Conservation (phyloP, 2,888 invertebrate species). For the Nipponacmea schrenckii region DNA sequence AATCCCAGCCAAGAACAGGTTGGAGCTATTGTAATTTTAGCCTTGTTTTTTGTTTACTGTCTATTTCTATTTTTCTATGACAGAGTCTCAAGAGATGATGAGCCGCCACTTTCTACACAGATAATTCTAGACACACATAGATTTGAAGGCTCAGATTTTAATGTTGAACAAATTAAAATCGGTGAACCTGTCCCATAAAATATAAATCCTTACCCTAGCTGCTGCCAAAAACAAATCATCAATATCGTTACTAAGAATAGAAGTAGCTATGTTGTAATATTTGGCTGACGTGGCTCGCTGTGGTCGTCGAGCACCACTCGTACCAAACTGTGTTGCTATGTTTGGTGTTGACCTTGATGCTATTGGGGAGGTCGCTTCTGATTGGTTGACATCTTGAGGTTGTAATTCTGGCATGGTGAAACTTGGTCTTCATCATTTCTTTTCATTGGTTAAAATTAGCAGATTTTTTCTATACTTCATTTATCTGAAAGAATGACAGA, state of each 20-base stretch:
- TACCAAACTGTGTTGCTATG: slow-evolving; percentile 10
- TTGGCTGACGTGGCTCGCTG: slow-evolving; percentile 30
- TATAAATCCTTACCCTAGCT: slow-evolving; percentile 47
- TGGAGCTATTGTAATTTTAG: too few relatives aligned
- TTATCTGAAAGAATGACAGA: not conserved
- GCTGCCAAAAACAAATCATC: slow-evolving; percentile 57
- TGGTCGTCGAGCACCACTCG: not conserved
- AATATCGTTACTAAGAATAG: slow-evolving; percentile 51
- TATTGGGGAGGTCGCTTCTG: not conserved
- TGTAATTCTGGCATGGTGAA: slow-evolving; percentile 19
- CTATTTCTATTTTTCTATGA: too few relatives aligned
- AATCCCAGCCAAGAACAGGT: too few relatives aligned
- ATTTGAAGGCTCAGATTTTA: too few relatives aligned
- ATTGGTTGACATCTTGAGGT: not conserved
- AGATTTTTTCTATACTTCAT: not conserved
- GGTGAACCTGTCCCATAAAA: too few relatives aligned
- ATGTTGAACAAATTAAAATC: too few relatives aligned
- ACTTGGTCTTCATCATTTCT: not conserved
- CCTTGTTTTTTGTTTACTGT: too few relatives aligned
- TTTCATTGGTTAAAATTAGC: not conserved
- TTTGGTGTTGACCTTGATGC: slow-evolving; percentile 19
- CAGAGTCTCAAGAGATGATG: too few relatives aligned
- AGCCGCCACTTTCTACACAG: too few relatives aligned
- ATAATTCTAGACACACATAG: too few relatives aligned
- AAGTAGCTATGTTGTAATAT: slow-evolving; percentile 59